Conservation (phyloP, 2,888 invertebrate species). For the Galerucella pusilla region DNA sequence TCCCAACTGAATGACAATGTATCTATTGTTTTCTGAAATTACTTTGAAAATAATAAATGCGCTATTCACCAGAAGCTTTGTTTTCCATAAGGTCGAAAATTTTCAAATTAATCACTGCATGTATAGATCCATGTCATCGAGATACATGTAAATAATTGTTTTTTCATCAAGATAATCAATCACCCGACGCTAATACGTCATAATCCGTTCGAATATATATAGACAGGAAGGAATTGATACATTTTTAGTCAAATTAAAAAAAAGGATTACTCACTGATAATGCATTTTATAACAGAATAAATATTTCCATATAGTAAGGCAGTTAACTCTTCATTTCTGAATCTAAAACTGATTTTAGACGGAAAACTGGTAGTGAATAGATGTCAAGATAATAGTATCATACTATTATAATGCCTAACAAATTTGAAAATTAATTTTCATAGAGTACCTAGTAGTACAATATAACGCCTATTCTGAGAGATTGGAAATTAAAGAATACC, state of each 20-base stretch:
- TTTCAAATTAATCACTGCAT: slow-evolving; percentile 40
- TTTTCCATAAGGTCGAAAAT: slow-evolving; percentile 29
- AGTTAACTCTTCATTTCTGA: too few relatives aligned
- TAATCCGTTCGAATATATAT: slow-evolving; percentile 27
- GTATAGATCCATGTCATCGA: slow-evolving; percentile 39
- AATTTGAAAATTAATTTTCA: too few relatives aligned
- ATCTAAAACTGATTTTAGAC: too few relatives aligned
- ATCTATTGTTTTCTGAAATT: slow-evolving; percentile 24
- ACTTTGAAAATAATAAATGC: slow-evolving; percentile 16
- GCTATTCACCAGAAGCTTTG: slow-evolving; percentile 34
- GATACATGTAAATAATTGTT: slow-evolving; percentile 45
- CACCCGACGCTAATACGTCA: slow-evolving; percentile 43
- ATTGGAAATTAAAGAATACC: too few relatives aligned
- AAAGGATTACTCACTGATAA: too few relatives aligned
- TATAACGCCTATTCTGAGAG: too few relatives aligned
- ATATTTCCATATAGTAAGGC: too few relatives aligned
- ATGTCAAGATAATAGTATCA: too few relatives aligned
- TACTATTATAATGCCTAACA: too few relatives aligned
- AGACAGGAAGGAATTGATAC: neutral
- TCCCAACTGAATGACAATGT: neutral
- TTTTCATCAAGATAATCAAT: slow-evolving; percentile 47
- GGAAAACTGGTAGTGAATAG: too few relatives aligned
- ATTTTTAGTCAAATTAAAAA: neutral
- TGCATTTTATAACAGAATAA: too few relatives aligned
- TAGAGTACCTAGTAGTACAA: too few relatives aligned